phyloP scores from a whole-genome alignment of 1,140 invertebrate species.

The Stegodyphus dumicola region DNA sequence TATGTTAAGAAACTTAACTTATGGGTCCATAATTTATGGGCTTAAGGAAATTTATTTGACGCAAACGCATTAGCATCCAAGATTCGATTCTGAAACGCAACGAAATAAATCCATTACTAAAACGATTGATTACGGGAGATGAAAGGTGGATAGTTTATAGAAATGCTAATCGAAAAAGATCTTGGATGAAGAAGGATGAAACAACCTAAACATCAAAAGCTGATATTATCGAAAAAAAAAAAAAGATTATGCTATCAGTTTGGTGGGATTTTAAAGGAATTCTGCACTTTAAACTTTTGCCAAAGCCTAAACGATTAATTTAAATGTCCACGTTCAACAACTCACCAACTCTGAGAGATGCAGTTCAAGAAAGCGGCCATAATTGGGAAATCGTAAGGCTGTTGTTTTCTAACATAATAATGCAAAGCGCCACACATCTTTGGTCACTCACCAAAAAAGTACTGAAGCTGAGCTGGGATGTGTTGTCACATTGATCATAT shows the following conservation, averaged over 20 bases:
- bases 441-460: neutral
- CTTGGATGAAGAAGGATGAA: neutral
- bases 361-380: neutral
- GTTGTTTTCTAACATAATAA: neutral
- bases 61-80: neutral
- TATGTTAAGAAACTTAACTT: neutral
- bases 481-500: neutral
- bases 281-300: neutral
- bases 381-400: neutral
- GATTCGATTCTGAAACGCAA: neutral
- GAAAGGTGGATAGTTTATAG: neutral
- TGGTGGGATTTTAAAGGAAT: neutral
- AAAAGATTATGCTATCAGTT: neutral
- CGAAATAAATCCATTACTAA: neutral
- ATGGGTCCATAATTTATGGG: neutral
- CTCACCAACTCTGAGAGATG: neutral
- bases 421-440: neutral
- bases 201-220: neutral
- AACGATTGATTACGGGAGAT: neutral
- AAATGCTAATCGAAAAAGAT: neutral
- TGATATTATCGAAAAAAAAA: too few species aligned
- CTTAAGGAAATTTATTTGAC: neutral
- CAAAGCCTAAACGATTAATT: neutral
- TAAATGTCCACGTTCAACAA: neutral
- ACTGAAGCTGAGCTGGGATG: neutral